phyloP scores from a whole-genome alignment of 2,888 invertebrate species.

The Chymomyza fuscimana region DNA sequence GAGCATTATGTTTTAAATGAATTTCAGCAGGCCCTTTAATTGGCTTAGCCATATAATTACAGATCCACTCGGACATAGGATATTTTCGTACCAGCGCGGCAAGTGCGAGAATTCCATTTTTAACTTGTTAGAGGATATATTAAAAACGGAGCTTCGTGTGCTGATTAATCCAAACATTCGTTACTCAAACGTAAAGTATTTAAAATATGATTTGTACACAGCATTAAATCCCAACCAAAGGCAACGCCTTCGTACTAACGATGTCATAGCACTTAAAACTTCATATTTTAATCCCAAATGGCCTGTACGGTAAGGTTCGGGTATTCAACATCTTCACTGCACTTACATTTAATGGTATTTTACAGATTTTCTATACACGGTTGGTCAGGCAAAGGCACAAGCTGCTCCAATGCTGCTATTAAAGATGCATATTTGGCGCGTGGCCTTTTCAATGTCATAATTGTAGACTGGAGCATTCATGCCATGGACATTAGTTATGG shows the following conservation, averaged over 20 bases:
- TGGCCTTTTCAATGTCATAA: constrained; percentile 74
- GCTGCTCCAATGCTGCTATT: constrained; percentile 73
- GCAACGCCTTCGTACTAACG: constrained; percentile 59
- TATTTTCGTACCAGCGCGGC: constrained; percentile 67
- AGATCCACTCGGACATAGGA: constrained; percentile 19
- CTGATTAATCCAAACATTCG: constrained; percentile 43
- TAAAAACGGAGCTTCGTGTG: constrained; percentile 51
- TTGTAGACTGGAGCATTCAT: constrained; percentile 76
- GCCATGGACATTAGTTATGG: constrained; percentile 67
- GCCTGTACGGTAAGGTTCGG: constrained; percentile 67
- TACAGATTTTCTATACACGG: constrained; percentile 71
- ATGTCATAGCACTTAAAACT: constrained; percentile 48
- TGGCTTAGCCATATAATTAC: not conserved
- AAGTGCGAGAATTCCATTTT: constrained; percentile 65
- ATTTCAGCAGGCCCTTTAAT: not conserved
- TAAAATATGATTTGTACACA: constrained; percentile 74
- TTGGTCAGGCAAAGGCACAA: constrained; percentile 70
- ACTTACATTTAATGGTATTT: not conserved
- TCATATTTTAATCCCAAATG: constrained; percentile 73
- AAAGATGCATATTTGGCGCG: constrained; percentile 73
- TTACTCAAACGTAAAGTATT: constrained; percentile 44
- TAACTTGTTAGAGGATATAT: constrained; percentile 59
- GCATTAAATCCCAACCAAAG: constrained; percentile 58
- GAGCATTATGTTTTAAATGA: not conserved
- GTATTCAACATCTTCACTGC: not conserved